Base-by-base conservation (phyloP, 2,113 vertebrate genomes). In the Protomyctophum bolini region DNA sequence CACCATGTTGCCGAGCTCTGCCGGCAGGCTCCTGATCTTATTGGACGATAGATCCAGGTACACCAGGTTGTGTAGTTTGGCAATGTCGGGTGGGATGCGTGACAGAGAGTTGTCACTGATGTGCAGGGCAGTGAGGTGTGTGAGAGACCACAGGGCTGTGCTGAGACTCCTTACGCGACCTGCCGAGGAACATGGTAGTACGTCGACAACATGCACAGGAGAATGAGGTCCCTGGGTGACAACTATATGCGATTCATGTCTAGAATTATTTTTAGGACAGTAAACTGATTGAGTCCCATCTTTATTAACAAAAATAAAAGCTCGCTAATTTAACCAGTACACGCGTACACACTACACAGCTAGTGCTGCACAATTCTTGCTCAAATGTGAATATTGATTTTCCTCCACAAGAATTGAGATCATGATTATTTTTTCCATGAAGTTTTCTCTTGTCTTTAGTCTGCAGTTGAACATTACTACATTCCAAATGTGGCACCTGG, bases 1-100 rank as follows among this genome's bases (percentile, higher is more conserved):
- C 86, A 97, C 96, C 96, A 99, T 98, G 96, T 96, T 98, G 94
- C 97, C 97, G 90, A 99, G 97, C 93, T 99, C 97, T 86, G 97
- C 92, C 70, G 97, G 97, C 95, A 99, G 95, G 94, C 96, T 99
- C 93, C 96, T 97, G 57, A 99, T 98, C 94, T 99, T 98, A 87
- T 99, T 99, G 91, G 95, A 98, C 63, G 97, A 99, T 87, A 99
- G 94, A 94, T 99, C 96, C 94, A 98, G 93, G 92, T 98, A 98
- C 73, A 96, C 95, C 94, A 99, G 93, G 92, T 99, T 99, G 88
- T 98, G 96, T 94, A 99, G 95, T 94, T 97, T 98, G 95, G 97
- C 96, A 95, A 99, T 99, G 94, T 99, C 97, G 90, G 97, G 96
- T 89, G 97, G 96, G 93, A 99, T 97, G 73, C 96, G 95, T 82